Percentiles rank a stretch among this genome's conserved stretches.
phyloP scores from a whole-genome alignment of 2,888 invertebrate species.

The Amiota minor region DNA sequence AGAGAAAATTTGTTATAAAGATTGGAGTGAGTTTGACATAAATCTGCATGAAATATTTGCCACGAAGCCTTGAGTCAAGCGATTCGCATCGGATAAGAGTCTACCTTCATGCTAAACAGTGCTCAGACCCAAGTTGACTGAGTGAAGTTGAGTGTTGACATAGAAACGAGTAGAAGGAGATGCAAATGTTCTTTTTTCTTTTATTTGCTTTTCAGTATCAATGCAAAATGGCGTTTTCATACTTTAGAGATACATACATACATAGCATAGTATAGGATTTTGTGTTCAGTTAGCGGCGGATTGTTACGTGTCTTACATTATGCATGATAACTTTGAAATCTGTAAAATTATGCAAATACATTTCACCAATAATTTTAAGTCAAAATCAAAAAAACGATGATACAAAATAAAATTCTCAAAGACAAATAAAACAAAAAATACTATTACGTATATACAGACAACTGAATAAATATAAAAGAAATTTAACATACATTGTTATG shows the following conservation, averaged over 20 bases:
- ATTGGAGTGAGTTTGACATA: slow-evolving; percentile 57
- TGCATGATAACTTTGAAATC: slow-evolving; percentile 63
- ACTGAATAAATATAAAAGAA: too few relatives aligned
- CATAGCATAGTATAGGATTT: not conserved
- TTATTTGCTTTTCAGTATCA: slow-evolving; percentile 37
- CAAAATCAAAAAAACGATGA: too few relatives aligned
- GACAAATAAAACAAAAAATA: too few relatives aligned
- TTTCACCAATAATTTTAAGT: slow-evolving; percentile 63
- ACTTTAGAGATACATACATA: slow-evolving; percentile 30
- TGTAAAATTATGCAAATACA: slow-evolving; percentile 66
- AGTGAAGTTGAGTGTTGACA: slow-evolving; percentile 30
- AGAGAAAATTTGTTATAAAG: too few relatives aligned
- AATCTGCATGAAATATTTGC: slow-evolving; percentile 66
- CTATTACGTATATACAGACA: too few relatives aligned
- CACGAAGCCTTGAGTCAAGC: slow-evolving; percentile 22
- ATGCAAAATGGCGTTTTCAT: slow-evolving; percentile 57
- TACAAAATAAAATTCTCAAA: too few relatives aligned
- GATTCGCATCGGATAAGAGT: not conserved
- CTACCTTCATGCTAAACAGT: not conserved
- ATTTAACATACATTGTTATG: too few relatives aligned
- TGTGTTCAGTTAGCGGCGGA: not conserved
- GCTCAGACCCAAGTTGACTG: not conserved
- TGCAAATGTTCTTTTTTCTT: too few relatives aligned
- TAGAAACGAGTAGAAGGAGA: too few relatives aligned
- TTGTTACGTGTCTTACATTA: slow-evolving; percentile 44